Evolutionary conservation across 2,113 vertebrate genomes (phyloP).

Genomic region (Mormoops blainvillei): DNA sequence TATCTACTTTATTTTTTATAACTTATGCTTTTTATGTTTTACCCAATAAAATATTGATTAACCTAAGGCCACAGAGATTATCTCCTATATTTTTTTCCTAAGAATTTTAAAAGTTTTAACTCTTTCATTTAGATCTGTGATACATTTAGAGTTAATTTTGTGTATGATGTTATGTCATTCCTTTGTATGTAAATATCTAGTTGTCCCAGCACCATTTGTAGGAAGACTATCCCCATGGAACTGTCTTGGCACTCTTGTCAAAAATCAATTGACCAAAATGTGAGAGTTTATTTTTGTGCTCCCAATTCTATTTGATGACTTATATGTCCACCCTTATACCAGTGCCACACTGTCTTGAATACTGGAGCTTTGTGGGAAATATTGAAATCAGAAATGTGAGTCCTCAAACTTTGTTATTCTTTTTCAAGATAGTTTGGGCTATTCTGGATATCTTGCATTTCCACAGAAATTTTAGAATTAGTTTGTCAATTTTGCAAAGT

Average conservation of each 20-base stretch:
- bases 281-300: background rate
- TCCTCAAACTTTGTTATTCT: background rate
- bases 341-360: background rate
- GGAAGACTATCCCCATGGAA: background rate
- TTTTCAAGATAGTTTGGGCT: background rate
- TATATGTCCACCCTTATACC: background rate
- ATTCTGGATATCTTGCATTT: background rate
- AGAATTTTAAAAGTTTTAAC: background rate
- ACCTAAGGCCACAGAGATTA: background rate
- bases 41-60: background rate
- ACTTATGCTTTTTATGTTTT: background rate
- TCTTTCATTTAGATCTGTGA: background rate
- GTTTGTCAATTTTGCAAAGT: background rate
- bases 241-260: background rate
- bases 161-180: background rate
- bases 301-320: background rate
- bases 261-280: background rate
- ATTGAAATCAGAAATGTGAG: background rate
- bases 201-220: background rate
- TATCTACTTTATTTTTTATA: background rate
- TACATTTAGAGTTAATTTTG: background rate
- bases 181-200: background rate
- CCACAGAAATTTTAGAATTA: background rate
- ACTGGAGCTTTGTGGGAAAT: background rate
- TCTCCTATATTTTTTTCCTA: background rate